phyloP scores from a whole-genome alignment of 2,113 vertebrate species.

The Cynopterus brachyotis region DNA sequence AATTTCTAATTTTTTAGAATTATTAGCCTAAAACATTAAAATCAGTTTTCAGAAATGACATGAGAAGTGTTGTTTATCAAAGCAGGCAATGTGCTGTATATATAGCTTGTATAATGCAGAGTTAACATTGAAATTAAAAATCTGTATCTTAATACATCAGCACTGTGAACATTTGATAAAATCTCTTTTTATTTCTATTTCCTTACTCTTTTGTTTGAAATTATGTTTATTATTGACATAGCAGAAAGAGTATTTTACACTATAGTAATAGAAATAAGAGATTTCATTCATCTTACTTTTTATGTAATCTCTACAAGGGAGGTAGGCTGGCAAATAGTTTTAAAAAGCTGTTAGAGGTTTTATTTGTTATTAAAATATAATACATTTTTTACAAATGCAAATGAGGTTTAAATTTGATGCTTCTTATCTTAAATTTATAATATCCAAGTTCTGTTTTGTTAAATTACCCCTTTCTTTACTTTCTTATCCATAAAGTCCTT shows the following conservation, averaged over 20 bases:
- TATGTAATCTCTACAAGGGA: background rate
- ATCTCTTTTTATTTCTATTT: background rate
- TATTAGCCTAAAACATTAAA: background rate
- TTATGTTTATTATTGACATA: background rate
- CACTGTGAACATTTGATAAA: background rate
- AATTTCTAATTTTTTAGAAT: background rate
- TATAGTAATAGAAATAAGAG: background rate
- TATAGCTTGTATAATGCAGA: background rate
- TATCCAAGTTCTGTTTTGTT: background rate
- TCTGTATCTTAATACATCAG: background rate
- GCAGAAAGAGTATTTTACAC: background rate
- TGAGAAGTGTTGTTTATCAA: background rate
- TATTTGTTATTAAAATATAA: slow-evolving; percentile 49
- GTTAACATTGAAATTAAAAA: background rate
- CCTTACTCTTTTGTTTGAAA: background rate
- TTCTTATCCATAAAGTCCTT: slow-evolving; percentile 49
- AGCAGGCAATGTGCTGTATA: background rate
- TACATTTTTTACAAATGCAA: slow-evolving; percentile 1
- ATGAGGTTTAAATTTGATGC: slow-evolving; percentile 18
- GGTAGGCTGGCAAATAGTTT: background rate
- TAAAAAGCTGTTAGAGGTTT: background rate
- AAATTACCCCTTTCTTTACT: slow-evolving; percentile 17
- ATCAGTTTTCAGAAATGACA: background rate
- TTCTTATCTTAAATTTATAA: slow-evolving; percentile 52
- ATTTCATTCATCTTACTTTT: slow-evolving; percentile 7